These are phyloP conservation scores for Chironomus tentans DNA, from an alignment of 2,888 invertebrate species.

Conservation along the genomic window DNA sequence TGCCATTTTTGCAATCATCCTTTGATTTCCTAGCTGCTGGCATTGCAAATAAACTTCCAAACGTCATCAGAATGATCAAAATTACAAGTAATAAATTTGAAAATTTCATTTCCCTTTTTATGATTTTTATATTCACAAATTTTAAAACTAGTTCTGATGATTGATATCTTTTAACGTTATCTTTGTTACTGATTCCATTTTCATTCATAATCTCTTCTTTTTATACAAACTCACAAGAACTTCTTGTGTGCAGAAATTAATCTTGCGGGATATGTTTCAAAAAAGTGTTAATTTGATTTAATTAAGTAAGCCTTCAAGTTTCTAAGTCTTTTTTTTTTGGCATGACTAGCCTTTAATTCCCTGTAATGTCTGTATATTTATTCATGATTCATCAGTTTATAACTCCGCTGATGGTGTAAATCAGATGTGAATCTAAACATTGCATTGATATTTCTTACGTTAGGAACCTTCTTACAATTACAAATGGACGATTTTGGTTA, in stretches of 20 bases:
- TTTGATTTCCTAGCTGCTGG: neutral
- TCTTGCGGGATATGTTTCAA: neutral
- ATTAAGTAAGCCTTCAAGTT: neutral
- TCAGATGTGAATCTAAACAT: too few relatives aligned
- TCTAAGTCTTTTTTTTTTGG: neutral
- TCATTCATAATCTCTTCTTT: neutral
- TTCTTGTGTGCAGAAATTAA: neutral
- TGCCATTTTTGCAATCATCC: neutral
- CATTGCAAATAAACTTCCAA: neutral
- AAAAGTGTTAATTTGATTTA: neutral
- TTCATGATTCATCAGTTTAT: too few relatives aligned
- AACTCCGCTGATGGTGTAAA: too few relatives aligned
- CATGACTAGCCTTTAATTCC: neutral
- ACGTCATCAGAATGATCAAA: neutral
- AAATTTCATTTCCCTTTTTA: neutral
- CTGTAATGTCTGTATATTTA: neutral
- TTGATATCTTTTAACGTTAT: neutral
- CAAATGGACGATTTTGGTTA: too few relatives aligned
- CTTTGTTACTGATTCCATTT: neutral
- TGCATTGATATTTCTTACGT: too few relatives aligned
- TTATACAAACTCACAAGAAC: neutral
- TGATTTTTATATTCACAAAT: neutral
- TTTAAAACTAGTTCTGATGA: neutral
- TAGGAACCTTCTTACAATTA: too few relatives aligned
- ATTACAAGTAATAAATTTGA: neutral